Evolutionary conservation across 2,888 invertebrate genomes (phyloP), one percentile per base, ranked within the genome.

Genomic region (Netelia fuscicornis): DNA sequence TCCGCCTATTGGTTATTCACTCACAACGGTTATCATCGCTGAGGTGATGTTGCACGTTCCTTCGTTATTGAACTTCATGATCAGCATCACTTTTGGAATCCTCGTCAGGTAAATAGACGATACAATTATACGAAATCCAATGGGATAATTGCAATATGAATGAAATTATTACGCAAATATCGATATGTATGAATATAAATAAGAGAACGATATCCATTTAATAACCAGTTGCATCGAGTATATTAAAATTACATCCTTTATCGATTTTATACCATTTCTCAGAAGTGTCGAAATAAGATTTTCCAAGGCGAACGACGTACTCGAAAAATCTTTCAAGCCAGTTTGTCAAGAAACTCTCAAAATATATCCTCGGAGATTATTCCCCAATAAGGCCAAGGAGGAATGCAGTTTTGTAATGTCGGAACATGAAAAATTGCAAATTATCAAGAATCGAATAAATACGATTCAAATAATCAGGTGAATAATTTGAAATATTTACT

Each of bases 281-380:
- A 76, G 71, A 30, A 5, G 52, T 5, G 44, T 81, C 17, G 68
- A 64, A 42, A 11, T 37, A 0, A 71, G 74, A 68, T 74, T 74
- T 58, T 54, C 48, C 9, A 71, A 75, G 17, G 54, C 74, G 10
- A 84, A 84, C 37, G 37, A 72, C 54, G 25, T 80, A 56, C 65
- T 80, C 30, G 72, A 72, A 13, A 54, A 56, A 5, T 25, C 54
- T 17, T 44, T 30, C 0, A 62, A 56, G 17, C 72, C 56, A 54
- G 30, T 60, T 44, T 13, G 56, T 2, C 30, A 52, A 52, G 10
- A 2, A 58, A 56, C n/a, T n/a, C 5, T 13, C 17, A 48, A 25
- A 2, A 42, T 58, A 23, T n/a, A 56, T 44, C 30, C 9, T 17
- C 11, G 48, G 44, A 5, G 6, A 37, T 30, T 20, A 3, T 17